A percentile compares a stretch with the other conserved stretches of the same genome.
Evolutionary conservation across 2,797 vertebrate species (phyloP).

Genomic region (Harpagifer antarcticus): DNA sequence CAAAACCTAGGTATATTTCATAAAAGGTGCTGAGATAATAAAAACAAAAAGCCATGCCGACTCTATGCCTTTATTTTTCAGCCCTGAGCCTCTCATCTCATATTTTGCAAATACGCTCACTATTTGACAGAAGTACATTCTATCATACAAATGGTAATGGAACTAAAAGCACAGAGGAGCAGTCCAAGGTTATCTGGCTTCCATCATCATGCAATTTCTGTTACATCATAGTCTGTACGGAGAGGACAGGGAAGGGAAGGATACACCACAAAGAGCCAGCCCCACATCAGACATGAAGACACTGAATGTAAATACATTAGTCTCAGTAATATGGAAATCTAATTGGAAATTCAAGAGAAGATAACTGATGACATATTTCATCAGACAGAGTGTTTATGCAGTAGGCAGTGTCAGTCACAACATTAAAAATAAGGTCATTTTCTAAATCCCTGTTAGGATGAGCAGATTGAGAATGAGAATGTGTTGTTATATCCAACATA

Average conservation of each 20-base stretch:
- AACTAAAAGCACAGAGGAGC: constrained; percentile 60
- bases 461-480: too few species aligned
- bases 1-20: too few species aligned
- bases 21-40: too few species aligned
- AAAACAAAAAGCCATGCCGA: neutral
- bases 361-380: constrained; percentile 1
- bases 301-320: neutral
- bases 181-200: constrained; percentile 63
- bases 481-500: neutral
- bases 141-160: constrained; percentile 64
- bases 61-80: constrained; percentile 14
- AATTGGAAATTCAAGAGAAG: constrained; percentile 31
- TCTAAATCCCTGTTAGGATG: too few species aligned
- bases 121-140: constrained; percentile 50
- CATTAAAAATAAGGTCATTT: constrained; percentile 9
- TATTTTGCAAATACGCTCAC: constrained; percentile 40
- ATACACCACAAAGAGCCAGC: constrained; percentile 6
- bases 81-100: constrained; percentile 34
- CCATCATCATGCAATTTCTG: constrained; percentile 60
- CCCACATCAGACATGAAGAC: constrained; percentile 3
- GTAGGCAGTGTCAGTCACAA: constrained; percentile 15
- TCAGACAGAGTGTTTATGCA: neutral
- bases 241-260: constrained; percentile 28
- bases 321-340: constrained; percentile 14
- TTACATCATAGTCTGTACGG: constrained; percentile 57